Conservation (phyloP, 2,888 invertebrate species). For the Oligia fasciuncula region DNA sequence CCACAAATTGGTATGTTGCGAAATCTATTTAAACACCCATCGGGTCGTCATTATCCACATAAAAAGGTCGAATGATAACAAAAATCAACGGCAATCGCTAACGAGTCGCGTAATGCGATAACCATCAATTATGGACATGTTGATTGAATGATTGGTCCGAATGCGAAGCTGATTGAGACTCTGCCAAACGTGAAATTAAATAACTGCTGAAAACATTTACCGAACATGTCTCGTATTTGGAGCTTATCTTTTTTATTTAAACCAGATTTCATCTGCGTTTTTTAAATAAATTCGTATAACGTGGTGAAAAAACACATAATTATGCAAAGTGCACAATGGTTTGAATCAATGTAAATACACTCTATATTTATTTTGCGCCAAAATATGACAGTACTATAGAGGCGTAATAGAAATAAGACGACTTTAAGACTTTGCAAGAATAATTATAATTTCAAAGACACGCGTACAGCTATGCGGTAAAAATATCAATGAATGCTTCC, state of each 20-base stretch:
- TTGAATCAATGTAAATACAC: constrained; percentile 25
- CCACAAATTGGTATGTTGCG: constrained; percentile 42
- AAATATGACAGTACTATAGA: constrained; percentile 37
- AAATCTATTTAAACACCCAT: constrained; percentile 61
- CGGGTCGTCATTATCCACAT: constrained; percentile 59
- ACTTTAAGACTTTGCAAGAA: no score
- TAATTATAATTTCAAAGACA: no score
- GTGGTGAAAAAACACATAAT: constrained; percentile 8
- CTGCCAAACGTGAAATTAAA: constrained; percentile 78
- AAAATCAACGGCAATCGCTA: constrained; percentile 76
- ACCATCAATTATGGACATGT: constrained; percentile 81
- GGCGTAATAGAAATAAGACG: no score
- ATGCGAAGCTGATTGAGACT: constrained; percentile 79
- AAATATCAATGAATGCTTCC: no score
- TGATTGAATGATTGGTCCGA: constrained; percentile 81
- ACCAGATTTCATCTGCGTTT: constrained; percentile 25
- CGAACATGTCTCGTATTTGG: constrained; percentile 59
- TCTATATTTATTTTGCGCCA: constrained; percentile 27
- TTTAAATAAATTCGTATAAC: constrained; percentile 21
- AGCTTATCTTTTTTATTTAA: constrained; percentile 49
- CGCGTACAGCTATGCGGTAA: no score
- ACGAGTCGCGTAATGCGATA: constrained; percentile 80
- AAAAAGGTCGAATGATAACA: constrained; percentile 67
- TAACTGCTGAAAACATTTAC: constrained; percentile 74
- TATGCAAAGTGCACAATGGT: constrained; percentile 20